These are phyloP conservation scores for Euspilapteryx auroguttella DNA, from an alignment of 2,888 invertebrate species.

Conservation along the genomic window DNA sequence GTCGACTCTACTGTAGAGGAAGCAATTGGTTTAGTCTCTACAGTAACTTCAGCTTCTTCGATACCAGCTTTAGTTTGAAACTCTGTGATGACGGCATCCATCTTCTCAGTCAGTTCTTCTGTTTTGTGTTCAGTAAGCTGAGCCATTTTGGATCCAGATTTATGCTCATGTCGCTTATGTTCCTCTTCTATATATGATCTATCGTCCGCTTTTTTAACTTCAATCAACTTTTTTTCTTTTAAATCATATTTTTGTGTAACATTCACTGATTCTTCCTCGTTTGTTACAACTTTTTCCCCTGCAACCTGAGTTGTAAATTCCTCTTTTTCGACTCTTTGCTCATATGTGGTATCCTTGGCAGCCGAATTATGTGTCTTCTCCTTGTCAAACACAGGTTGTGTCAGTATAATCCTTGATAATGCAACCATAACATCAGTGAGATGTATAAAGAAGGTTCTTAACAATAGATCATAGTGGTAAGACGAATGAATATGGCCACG, in stretches of 20 bases:
- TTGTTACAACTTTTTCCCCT: constrained; percentile 3
- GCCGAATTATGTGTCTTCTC: constrained; percentile 1
- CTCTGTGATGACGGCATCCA: constrained; percentile 40
- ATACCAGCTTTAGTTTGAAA: constrained; percentile 30
- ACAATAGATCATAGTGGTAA: constrained; percentile 28
- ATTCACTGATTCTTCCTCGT: constrained; percentile 7
- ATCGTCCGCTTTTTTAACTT: constrained; percentile 5
- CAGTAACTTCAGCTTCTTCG: constrained; percentile 13
- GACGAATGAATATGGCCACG: constrained; percentile 26
- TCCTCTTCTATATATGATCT: constrained; percentile 7
- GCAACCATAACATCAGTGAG: constrained; percentile 50
- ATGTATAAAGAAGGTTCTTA: constrained; percentile 47
- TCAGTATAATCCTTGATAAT: constrained; percentile 32
- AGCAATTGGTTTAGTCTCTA: constrained; percentile 4
- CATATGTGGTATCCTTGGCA: not conserved
- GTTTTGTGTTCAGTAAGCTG: constrained; percentile 33
- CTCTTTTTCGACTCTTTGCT: not conserved
- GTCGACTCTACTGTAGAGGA: not conserved
- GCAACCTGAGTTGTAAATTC: not conserved
- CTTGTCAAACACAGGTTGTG: constrained; percentile 19
- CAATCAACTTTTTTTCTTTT: too few species aligned
- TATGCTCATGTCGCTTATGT: constrained; percentile 4
- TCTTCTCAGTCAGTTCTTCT: constrained; percentile 30
- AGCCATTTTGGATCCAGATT: constrained; percentile 37
- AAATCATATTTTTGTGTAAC: constrained; percentile 2